Conservation (phyloP, 1,140 invertebrate species). For the Bombus consobrinus region DNA sequence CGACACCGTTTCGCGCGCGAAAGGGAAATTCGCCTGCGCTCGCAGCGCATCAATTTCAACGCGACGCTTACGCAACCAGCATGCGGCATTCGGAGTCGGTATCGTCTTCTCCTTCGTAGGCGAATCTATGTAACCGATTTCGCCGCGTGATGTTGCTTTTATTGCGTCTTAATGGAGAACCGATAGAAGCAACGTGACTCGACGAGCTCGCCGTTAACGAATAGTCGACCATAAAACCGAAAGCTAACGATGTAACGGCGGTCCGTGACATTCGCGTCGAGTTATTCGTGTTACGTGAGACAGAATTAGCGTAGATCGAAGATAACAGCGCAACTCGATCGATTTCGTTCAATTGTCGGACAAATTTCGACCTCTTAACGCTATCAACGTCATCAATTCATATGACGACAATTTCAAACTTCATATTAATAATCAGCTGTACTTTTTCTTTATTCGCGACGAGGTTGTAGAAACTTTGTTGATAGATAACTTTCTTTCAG, state of each 20-base stretch:
- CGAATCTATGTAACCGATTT: not conserved
- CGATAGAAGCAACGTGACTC: no score
- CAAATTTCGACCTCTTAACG: conserved; percentile 6
- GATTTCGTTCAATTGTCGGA: not conserved
- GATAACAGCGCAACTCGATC: not conserved
- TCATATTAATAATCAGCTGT: not conserved
- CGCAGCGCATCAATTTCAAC: conserved; percentile 22
- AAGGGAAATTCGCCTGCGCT: conserved; percentile 24
- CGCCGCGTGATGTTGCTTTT: no score
- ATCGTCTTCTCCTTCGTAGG: not conserved
- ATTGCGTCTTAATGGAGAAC: not conserved
- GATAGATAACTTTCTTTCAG: not conserved
- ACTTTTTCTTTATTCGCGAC: not conserved
- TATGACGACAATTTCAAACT: no score
- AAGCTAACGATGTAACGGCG: not conserved
- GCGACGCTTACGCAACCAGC: conserved; percentile 7
- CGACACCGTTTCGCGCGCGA: conserved; percentile 30
- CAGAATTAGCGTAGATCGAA: not conserved
- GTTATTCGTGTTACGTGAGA: not conserved
- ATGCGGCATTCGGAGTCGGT: not conserved
- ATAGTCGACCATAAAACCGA: conserved; percentile 10
- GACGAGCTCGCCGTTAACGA: not conserved
- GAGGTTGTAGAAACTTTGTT: no score
- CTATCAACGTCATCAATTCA: not conserved
- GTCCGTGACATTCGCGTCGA: not conserved